A percentile compares a stretch with the other conserved stretches of the same genome.
These are phyloP conservation scores for Polietes domitor DNA, from an alignment of 2,888 invertebrate genomes.

Conservation along the genomic window DNA sequence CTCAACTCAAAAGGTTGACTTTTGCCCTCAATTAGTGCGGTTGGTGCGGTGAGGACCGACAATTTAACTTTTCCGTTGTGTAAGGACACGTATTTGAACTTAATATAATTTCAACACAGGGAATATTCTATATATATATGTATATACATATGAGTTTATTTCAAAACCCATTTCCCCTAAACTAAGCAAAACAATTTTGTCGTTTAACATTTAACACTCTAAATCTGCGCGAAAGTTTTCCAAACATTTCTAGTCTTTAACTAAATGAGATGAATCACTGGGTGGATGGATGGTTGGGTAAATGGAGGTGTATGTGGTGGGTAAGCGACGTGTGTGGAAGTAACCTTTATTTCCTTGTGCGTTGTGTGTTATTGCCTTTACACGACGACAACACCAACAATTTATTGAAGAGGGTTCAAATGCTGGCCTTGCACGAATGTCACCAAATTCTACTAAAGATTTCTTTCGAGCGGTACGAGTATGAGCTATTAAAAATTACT, in stretches of 20 bases:
- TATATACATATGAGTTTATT: not conserved
- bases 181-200: not conserved
- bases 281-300: not conserved
- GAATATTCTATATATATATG: not conserved
- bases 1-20: not conserved
- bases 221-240: not conserved
- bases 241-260: conserved; percentile 9
- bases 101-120: not conserved
- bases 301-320: no score
- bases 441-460: conserved; percentile 48
- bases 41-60: not conserved
- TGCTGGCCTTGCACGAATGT: conserved; percentile 53
- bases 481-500: conserved; percentile 8
- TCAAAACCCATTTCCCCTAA: not conserved
- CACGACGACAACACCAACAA: not conserved
- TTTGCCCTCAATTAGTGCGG: not conserved
- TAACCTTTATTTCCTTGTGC: not conserved
- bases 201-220: not conserved
- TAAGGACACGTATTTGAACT: conserved; percentile 1
- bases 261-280: conserved; percentile 16
- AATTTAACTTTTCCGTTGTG: not conserved
- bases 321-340: not conserved
- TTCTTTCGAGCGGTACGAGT: conserved; percentile 1
- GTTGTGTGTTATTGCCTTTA: not conserved
- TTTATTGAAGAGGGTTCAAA: conserved; percentile 4